A percentile compares a stretch with the other conserved stretches of the same genome.
These are phyloP conservation scores for Sarcophaga peregrina DNA, from an alignment of 1,140 invertebrate genomes.

Conservation along the genomic window DNA sequence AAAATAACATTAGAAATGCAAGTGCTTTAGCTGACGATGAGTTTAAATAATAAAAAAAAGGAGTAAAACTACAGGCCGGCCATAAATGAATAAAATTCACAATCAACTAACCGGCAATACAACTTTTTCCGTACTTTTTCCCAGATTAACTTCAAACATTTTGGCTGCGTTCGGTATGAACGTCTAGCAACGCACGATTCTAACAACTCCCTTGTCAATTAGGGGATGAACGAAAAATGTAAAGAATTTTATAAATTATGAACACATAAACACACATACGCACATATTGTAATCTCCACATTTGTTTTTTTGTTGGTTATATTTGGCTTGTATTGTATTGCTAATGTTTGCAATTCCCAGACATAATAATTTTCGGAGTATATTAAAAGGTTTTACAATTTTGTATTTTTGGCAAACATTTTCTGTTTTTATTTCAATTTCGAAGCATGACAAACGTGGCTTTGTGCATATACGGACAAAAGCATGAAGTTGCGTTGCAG, in stretches of 20 bases:
- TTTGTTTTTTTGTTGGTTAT: background rate
- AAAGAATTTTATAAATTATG: background rate
- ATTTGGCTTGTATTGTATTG: background rate
- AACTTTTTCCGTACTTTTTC: background rate
- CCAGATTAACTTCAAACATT: background rate
- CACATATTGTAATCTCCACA: background rate
- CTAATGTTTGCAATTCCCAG: conserved; percentile 18
- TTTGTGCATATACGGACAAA: background rate
- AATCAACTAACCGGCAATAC: background rate
- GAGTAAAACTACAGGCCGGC: background rate
- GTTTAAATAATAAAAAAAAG: background rate
- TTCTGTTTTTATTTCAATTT: background rate
- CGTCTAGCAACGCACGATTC: background rate
- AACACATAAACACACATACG: background rate
- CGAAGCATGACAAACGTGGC: background rate
- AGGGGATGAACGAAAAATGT: background rate
- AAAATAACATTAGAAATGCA: background rate
- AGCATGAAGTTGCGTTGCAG: background rate
- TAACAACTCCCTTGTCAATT: conserved; percentile 19
- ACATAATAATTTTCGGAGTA: background rate
- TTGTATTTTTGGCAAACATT: background rate
- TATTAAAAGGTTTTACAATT: conserved; percentile 7
- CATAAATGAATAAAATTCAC: background rate
- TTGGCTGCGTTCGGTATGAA: background rate
- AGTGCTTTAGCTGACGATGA: background rate